Base-by-base conservation (phyloP, 2,797 vertebrate species). In the Clarias laeviceps region DNA sequence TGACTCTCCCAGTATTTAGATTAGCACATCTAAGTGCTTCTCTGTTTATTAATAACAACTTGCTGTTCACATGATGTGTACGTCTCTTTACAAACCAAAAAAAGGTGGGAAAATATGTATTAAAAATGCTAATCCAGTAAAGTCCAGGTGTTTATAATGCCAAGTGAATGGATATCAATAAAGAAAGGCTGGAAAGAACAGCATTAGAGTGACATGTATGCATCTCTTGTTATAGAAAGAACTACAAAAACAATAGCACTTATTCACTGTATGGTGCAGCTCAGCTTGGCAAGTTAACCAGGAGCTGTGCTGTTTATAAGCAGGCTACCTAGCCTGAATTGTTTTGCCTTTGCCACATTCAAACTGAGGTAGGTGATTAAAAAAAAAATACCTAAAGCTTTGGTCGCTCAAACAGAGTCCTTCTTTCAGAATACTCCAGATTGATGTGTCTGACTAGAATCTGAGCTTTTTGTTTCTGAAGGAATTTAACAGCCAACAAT, bases 11-110 rank as follows among this genome's bases (percentile, higher is more conserved):
- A 61, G 56, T 61, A 32, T 61, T 61, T 22, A 78, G 54, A 65
- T 65, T 80, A 65, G 61, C 61, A 65, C 37, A 20, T 65, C 65
- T 27, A 65, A 80, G 61, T 65, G 40, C 17, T 34, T 64, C n/a
- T 22, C 62, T 2, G 2, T 80, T 27, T 80, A 45, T 80, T 64
- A 80, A 59, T 77, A 79, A 17, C 29, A 15, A 37, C 18, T 9
- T 59, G 11, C n/a, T 29, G 27, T 80, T 61, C 45, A 62, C 61
- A n/a, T 45, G 29, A n/a, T 61, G 20, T 78, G 18, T 32, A 77
- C 24, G 17, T 40, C 20, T 64, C 18, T 78, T 11, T 32, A 78
- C 56, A 59, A 80, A 14, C 5, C 14, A 40, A 45, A 64, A 34
- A 40, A 34, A 8, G 17, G n/a, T 57, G 54, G 34, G 5, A 40